These are phyloP conservation scores for Sitta carolinensis DNA, from an alignment of 2,797 vertebrate genomes.

Conservation along the genomic window DNA sequence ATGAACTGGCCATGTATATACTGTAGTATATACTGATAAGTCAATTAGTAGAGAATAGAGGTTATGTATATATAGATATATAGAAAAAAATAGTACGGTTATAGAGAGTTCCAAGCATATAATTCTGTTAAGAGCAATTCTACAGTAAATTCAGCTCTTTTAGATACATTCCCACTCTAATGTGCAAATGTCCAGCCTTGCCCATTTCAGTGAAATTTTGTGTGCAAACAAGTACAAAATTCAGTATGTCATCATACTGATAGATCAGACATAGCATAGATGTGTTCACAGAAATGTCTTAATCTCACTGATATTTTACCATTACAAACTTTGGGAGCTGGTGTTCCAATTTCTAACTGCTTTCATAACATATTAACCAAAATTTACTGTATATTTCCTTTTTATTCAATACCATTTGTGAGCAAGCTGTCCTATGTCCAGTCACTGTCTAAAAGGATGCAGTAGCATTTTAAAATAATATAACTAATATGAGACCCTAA, in stretches of 20 bases:
- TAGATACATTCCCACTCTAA: neutral
- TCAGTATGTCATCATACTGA: neutral
- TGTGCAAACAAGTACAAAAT: neutral
- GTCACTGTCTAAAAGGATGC: neutral
- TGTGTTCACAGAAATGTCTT: neutral
- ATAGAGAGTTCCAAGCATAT: neutral
- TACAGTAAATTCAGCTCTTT: neutral
- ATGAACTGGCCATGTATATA: conserved; percentile 83
- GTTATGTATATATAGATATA: conserved; percentile 48
- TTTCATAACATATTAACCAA: neutral
- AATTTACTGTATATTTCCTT: neutral
- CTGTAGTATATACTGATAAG: conserved; percentile 74
- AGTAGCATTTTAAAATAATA: neutral
- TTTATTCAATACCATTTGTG: neutral
- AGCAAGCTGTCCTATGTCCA: neutral
- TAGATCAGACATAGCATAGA: neutral
- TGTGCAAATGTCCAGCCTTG: neutral
- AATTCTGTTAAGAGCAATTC: conserved; percentile 11
- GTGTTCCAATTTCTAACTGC: neutral
- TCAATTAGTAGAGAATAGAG: conserved; percentile 66
- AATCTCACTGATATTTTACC: neutral
- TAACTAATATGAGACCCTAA: neutral
- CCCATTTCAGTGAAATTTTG: neutral
- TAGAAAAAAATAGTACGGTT: neutral
- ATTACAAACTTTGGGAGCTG: neutral